Evolutionary conservation across 2,797 vertebrate genomes (phyloP).

Genomic region (Chaenodraco wilsoni): DNA sequence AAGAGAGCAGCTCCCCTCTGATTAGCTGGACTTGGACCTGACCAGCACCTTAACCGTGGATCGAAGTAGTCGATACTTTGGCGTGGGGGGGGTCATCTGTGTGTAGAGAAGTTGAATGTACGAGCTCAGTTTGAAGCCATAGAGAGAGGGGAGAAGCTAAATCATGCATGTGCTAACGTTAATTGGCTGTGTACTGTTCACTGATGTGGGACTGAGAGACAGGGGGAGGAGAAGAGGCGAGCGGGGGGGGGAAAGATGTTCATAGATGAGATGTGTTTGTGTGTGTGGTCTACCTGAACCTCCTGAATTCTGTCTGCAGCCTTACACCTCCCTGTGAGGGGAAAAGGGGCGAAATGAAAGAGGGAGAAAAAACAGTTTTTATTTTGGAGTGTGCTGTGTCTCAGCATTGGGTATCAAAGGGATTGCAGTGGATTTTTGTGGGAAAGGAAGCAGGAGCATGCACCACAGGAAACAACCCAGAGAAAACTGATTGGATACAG

Average conservation of each 20-base stretch:
- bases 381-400: conserved; percentile 52
- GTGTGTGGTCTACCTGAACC: conserved; percentile 62
- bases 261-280: conserved; percentile 35
- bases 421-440: conserved; percentile 58
- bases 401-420: conserved; percentile 61
- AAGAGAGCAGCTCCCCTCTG: conserved; percentile 67
- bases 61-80: conserved; percentile 77
- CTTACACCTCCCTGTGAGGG: conserved; percentile 57
- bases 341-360: conserved; percentile 48
- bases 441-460: conserved; percentile 22
- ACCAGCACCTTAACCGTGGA: conserved; percentile 78
- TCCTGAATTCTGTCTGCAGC: conserved; percentile 65
- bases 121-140: conserved; percentile 66
- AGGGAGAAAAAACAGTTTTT: conserved; percentile 44
- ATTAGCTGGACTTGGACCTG: conserved; percentile 80
- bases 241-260: conserved; percentile 29
- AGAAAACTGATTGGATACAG: conserved; percentile 52
- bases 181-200: conserved; percentile 81
- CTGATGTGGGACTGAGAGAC: conserved; percentile 77
- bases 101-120: conserved; percentile 64
- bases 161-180: conserved; percentile 83
- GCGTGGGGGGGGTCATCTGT: conserved; percentile 47
- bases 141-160: conserved; percentile 74
- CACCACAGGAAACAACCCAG: conserved; percentile 32
- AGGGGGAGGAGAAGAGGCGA: conserved; percentile 64